These are phyloP conservation scores for Hyles euphorbiae DNA, from an alignment of 1,140 invertebrate genomes.

Conservation along the genomic window DNA sequence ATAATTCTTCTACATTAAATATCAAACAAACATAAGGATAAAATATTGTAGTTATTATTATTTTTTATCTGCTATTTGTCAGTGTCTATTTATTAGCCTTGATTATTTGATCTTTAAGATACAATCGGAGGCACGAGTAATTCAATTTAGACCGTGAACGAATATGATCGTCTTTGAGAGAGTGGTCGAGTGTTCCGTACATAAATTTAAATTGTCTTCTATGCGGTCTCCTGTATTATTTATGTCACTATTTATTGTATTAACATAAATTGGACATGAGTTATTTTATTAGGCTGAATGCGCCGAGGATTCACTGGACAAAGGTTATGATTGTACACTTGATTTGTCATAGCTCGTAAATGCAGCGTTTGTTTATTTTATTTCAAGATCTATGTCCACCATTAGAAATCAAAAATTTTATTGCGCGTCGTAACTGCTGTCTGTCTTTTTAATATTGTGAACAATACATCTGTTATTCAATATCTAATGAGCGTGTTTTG, in stretches of 20 bases:
- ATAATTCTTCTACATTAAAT: too few species aligned
- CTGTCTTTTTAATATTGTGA: too few species aligned
- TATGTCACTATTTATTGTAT: constrained; percentile 74
- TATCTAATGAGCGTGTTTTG: too few species aligned
- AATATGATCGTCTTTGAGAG: constrained; percentile 25
- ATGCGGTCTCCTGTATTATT: constrained; percentile 59
- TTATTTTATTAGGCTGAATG: constrained; percentile 72
- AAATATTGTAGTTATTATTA: too few species aligned
- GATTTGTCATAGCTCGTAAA: constrained; percentile 72
- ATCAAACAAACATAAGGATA: too few species aligned
- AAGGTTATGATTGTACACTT: constrained; percentile 70
- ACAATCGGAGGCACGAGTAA: neutral
- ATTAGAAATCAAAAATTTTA: constrained; percentile 1
- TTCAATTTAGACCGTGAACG: neutral
- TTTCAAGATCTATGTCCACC: neutral
- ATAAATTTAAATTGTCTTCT: constrained; percentile 70
- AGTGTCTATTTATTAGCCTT: too few species aligned
- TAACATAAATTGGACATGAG: constrained; percentile 75
- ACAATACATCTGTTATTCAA: too few species aligned
- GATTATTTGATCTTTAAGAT: neutral
- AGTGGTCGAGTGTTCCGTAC: constrained; percentile 33
- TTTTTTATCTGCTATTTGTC: too few species aligned
- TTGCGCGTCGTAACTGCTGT: too few species aligned
- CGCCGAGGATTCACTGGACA: constrained; percentile 54
- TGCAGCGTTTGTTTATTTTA: constrained; percentile 49